Percentiles rank a stretch among this genome's conserved stretches.
Evolutionary conservation across 2,888 invertebrate genomes (phyloP).

Genomic region (Leptarthrus brevirostris): DNA sequence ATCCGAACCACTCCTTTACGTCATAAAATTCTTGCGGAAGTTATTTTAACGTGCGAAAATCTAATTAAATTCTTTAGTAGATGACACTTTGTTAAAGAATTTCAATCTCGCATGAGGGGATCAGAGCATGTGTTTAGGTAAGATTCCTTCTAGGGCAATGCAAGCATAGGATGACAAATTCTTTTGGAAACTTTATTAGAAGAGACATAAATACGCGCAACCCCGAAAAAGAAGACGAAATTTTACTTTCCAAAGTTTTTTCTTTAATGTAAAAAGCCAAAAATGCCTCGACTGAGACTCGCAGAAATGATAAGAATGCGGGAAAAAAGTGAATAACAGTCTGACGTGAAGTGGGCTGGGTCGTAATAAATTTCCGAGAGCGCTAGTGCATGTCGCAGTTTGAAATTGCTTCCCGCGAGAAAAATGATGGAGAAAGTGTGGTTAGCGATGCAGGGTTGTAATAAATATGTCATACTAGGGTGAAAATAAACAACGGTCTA

Average conservation of each 20-base stretch:
- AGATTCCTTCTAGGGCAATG: background rate
- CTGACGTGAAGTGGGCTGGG: conserved; percentile 1
- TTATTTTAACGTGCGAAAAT: background rate
- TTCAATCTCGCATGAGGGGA: background rate
- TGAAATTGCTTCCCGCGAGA: conserved; percentile 44
- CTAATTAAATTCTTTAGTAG: conserved; percentile 9
- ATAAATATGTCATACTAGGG: background rate
- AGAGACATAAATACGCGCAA: background rate
- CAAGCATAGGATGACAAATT: background rate
- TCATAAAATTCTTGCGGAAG: background rate
- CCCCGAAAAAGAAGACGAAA: background rate
- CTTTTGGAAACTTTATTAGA: background rate
- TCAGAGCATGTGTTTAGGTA: background rate
- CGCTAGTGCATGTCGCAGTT: conserved; percentile 45
- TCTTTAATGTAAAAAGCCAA: too few species aligned
- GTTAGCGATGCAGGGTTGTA: conserved; percentile 9
- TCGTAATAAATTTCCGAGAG: conserved; percentile 22
- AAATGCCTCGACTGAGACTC: background rate
- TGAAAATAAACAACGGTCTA: too few species aligned
- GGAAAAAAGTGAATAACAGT: background rate
- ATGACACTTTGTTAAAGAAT: background rate
- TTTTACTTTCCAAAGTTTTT: too few species aligned
- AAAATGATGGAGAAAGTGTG: conserved; percentile 37
- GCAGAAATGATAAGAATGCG: background rate
- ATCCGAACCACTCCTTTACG: background rate